A percentile compares a stretch with the other conserved stretches of the same genome.
Evolutionary conservation across 2,797 vertebrate genomes (phyloP).

Genomic region (Morus bassanus): DNA sequence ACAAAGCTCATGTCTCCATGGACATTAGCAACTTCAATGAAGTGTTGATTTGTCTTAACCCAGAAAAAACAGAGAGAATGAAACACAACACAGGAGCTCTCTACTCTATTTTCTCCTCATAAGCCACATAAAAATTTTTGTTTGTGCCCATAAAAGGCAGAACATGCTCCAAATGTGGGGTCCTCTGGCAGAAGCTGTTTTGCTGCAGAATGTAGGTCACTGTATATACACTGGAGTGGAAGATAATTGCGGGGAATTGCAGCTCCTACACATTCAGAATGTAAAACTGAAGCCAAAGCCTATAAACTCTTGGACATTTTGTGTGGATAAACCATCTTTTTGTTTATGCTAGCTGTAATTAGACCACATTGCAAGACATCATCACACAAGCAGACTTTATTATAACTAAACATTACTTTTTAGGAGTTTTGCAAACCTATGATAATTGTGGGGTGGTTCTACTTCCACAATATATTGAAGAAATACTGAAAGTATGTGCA

Average conservation of each 20-base stretch:
- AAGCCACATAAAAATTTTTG: neutral
- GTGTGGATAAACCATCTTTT: neutral
- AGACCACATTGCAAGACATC: neutral
- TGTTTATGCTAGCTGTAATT: conserved; percentile 41
- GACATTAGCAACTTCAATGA: neutral
- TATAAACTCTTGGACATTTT: conserved; percentile 34
- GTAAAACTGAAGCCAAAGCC: conserved; percentile 30
- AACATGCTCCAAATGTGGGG: neutral
- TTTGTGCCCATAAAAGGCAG: conserved; percentile 21
- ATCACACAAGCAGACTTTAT: neutral
- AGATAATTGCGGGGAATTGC: neutral
- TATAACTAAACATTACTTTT: conserved; percentile 3
- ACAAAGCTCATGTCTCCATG: neutral
- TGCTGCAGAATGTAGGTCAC: neutral
- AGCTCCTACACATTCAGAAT: conserved; percentile 25
- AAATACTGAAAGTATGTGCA: neutral
- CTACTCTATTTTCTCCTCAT: neutral
- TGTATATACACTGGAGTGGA: neutral
- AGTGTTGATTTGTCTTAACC: neutral
- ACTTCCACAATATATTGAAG: neutral
- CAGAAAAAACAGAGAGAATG: neutral
- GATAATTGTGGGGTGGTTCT: neutral
- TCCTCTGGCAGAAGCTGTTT: neutral
- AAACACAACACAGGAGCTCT: neutral
- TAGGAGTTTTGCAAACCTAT: neutral